Evolutionary conservation across 2,797 vertebrate genomes (phyloP).

Genomic region (Sorex maritimensis): DNA sequence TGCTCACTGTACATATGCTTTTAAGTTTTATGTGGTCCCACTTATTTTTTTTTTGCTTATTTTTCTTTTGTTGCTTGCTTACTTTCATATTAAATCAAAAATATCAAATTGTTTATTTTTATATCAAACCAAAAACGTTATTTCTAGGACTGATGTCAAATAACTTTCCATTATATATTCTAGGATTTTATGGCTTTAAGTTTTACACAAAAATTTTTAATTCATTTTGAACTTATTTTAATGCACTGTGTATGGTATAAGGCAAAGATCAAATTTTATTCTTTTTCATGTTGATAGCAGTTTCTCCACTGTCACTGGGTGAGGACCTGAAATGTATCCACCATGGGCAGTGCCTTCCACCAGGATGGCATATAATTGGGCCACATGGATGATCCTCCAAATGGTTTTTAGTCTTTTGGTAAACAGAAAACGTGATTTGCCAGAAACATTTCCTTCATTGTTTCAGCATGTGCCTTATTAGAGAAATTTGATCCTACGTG

Average conservation of each 20-base stretch:
- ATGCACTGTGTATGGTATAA: background rate
- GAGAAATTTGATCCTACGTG: constrained; percentile 82
- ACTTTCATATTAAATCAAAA: constrained; percentile 22
- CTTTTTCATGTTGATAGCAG: background rate
- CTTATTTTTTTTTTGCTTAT: background rate
- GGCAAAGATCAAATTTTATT: background rate
- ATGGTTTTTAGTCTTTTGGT: constrained; percentile 36
- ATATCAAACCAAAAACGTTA: background rate
- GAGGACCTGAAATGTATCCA: background rate
- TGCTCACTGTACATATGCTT: background rate
- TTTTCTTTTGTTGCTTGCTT: constrained; percentile 28
- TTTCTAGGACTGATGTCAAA: background rate
- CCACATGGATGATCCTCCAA: background rate
- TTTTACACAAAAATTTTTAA: too few species aligned
- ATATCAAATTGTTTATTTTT: too few species aligned
- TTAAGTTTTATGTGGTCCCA: constrained; percentile 3
- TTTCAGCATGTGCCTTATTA: constrained; percentile 64
- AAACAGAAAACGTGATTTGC: constrained; percentile 68
- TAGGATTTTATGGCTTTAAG: background rate
- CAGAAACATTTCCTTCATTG: constrained; percentile 64
- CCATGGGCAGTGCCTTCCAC: background rate
- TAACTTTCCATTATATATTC: background rate
- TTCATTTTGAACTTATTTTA: constrained; percentile 7
- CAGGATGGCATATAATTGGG: background rate
- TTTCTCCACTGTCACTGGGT: background rate